phyloP scores from a whole-genome alignment of 2,888 invertebrate genomes.

The Melipona bicolor region DNA sequence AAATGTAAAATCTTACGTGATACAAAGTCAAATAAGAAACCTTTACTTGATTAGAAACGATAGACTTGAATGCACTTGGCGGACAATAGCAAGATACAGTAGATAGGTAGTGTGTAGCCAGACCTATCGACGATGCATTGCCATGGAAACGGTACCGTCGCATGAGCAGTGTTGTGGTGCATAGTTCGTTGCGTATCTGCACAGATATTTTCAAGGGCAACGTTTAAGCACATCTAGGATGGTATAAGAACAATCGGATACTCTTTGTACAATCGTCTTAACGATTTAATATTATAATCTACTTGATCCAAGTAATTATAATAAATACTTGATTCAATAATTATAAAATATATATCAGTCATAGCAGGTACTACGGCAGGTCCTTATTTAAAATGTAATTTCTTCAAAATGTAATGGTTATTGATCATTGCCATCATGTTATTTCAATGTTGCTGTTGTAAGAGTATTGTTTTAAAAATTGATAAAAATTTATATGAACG shows the following conservation, averaged over 20 bases:
- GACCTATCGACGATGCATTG: conserved; percentile 66
- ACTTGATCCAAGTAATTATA: background rate
- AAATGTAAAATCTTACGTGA: background rate
- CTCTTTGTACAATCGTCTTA: background rate
- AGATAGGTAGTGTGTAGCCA: conserved; percentile 54
- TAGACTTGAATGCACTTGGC: conserved; percentile 29
- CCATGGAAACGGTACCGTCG: conserved; percentile 70
- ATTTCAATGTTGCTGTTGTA: background rate
- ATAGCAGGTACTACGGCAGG: background rate
- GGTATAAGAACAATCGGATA: conserved; percentile 51
- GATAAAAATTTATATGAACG: background rate
- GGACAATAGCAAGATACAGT: conserved; percentile 36
- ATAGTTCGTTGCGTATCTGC: conserved; percentile 42
- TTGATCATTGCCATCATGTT: background rate
- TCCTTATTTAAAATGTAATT: background rate
- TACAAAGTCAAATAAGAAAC: background rate
- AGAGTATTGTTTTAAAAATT: background rate
- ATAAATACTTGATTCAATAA: too few species aligned
- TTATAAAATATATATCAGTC: background rate
- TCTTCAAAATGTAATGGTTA: background rate
- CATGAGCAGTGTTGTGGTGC: conserved; percentile 32
- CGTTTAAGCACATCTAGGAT: conserved; percentile 20
- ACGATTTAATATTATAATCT: too few species aligned
- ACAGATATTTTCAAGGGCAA: conserved; percentile 61
- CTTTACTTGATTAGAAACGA: conserved; percentile 9